A percentile compares a stretch with the other conserved stretches of the same genome.
phyloP scores from a whole-genome alignment of 2,113 vertebrate species.

The Hypomesus transpacificus region DNA sequence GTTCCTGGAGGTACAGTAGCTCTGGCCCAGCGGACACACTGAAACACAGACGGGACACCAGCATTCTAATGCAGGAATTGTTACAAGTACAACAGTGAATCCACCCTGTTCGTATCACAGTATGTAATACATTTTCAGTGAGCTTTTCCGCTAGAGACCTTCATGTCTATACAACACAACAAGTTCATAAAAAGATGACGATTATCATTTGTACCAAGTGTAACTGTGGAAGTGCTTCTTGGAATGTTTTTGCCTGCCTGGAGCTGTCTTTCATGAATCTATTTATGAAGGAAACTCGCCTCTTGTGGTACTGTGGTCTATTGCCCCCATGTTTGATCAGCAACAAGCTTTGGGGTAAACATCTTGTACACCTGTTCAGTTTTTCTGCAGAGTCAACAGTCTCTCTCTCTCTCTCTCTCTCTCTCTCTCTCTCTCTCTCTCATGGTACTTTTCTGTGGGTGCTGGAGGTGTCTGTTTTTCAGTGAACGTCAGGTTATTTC shows the following conservation, averaged over 20 bases:
- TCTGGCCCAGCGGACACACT: constrained; percentile 8
- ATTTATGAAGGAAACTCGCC: too few relatives aligned
- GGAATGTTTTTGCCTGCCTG: too few relatives aligned
- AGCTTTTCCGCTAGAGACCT: too few relatives aligned
- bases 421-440: background rate
- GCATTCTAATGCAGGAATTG: background rate
- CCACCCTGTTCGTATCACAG: too few relatives aligned
- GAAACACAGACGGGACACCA: background rate
- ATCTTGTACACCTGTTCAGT: constrained; percentile 23
- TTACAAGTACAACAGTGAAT: too few relatives aligned
- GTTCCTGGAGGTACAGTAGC: constrained; percentile 52
- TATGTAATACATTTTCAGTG: too few relatives aligned
- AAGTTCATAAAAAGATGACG: too few relatives aligned
- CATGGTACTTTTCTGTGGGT: constrained; percentile 20
- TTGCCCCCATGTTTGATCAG: constrained; percentile 1
- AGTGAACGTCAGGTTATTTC: constrained; percentile 38
- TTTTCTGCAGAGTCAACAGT: constrained; percentile 20
- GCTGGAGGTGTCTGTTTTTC: constrained; percentile 30
- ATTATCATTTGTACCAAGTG: too few relatives aligned
- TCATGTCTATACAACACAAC: too few relatives aligned
- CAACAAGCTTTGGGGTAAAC: constrained; percentile 28
- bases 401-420: constrained; percentile 12
- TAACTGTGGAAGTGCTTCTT: too few relatives aligned
- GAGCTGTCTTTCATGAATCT: too few relatives aligned
- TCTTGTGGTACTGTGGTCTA: too few relatives aligned